Evolutionary conservation across 2,797 vertebrate species (phyloP), one percentile per base, ranked within the genome.

Genomic region (Acipenser ruthenus): DNA sequence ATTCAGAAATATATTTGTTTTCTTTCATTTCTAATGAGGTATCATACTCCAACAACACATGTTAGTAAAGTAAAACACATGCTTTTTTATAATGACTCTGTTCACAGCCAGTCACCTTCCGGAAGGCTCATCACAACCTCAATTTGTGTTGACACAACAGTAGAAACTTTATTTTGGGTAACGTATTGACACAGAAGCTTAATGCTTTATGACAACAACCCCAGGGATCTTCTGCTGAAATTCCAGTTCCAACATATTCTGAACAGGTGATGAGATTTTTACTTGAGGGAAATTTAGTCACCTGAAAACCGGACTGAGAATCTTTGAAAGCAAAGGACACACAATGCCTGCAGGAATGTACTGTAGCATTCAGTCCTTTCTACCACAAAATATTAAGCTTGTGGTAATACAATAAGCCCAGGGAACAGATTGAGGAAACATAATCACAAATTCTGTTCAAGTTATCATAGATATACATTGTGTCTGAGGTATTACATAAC

Each of bases 241-340:
- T 73, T 85, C 73, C 81, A 18, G 59, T 74, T 74, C 78, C 83
- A 79, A 83, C 78, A 82, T 77, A 76, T 80, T 78, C 73, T 68
- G 75, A 82, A 85, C 85, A 85, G 86, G 87, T 87, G 83, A 85
- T 71, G 75, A 81, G 76, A 61, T 59, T 47, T 66, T 74, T 73
- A 70, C 82, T 78, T 72, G 70, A 82, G 84, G 84, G 80, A 67
- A 13, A 18, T 12, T 53, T 65, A 51, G 56, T 73, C 70, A 81
- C 78, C 78, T 86, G 78, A 23, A 73, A 55, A 72, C 81, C 77
- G 83, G 70, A 83, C 79, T 78, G 51, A 67, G 70, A 72, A 68
- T 71, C 55, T 70, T 75, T 74, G 74, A 74, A 60, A 60, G 50
- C 52, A 68, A 79, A 84, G 82, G 79, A 80, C 84, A 75, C 69